A percentile compares a stretch with the other conserved stretches of the same genome.
Evolutionary conservation across 2,113 vertebrate species (phyloP).

Genomic region (Ammodramus savannarum): DNA sequence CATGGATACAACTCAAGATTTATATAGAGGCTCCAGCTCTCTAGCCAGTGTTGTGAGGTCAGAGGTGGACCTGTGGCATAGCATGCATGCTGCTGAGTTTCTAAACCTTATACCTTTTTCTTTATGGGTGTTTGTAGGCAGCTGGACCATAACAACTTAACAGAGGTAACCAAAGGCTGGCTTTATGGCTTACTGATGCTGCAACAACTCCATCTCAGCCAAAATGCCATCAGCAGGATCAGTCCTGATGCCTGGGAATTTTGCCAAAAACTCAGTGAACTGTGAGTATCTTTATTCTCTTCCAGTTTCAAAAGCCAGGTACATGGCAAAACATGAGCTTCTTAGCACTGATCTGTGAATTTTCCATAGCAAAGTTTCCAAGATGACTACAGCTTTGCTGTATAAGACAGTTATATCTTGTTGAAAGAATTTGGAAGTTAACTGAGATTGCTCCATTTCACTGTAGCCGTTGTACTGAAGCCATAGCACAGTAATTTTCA

Average conservation of each 20-base stretch:
- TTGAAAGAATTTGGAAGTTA: slow-evolving; percentile 21
- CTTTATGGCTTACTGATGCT: slow-evolving; percentile 92
- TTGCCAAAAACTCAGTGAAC: slow-evolving; percentile 94
- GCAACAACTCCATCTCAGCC: slow-evolving; percentile 91
- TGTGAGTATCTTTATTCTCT: slow-evolving; percentile 84
- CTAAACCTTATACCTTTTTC: neutral
- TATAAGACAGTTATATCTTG: neutral
- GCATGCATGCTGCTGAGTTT: neutral
- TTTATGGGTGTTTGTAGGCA: slow-evolving; percentile 76
- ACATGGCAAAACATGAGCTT: slow-evolving; percentile 66
- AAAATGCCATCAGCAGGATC: slow-evolving; percentile 92
- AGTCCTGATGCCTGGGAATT: slow-evolving; percentile 94
- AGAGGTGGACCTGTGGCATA: neutral
- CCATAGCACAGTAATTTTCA: neutral
- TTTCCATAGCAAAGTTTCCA: slow-evolving; percentile 76
- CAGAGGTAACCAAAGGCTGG: slow-evolving; percentile 95
- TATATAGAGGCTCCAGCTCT: neutral
- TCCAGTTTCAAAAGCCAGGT: slow-evolving; percentile 41
- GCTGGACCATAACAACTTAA: slow-evolving; percentile 95
- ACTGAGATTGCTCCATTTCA: neutral
- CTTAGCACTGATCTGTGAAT: slow-evolving; percentile 70
- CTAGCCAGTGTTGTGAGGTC: neutral
- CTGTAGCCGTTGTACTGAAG: neutral
- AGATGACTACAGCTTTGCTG: slow-evolving; percentile 43
- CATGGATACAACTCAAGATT: neutral